A percentile compares a stretch with the other conserved stretches of the same genome.
phyloP scores from a whole-genome alignment of 53 echinoderm and acorn worm genomes.

The Actinopyga echinites region DNA sequence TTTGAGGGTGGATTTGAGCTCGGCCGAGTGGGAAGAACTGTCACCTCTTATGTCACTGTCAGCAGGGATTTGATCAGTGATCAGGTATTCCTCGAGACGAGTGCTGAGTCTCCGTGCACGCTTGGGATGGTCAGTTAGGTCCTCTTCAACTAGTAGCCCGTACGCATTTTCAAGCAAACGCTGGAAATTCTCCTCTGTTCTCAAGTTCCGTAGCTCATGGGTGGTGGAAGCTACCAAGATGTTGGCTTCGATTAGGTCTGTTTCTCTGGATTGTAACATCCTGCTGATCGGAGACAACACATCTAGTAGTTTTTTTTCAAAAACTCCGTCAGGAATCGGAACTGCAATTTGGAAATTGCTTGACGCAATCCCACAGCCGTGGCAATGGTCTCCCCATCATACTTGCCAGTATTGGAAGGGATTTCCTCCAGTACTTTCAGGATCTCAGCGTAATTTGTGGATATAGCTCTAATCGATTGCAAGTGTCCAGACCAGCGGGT shows the following conservation, averaged over 20 bases:
- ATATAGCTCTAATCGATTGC: too few relatives aligned
- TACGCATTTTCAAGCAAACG: too few relatives aligned
- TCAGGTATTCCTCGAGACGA: too few relatives aligned
- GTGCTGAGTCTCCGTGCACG: too few relatives aligned
- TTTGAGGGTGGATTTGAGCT: too few relatives aligned
- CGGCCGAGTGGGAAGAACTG: too few relatives aligned
- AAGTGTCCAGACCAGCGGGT: not conserved
- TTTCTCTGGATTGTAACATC: not conserved
- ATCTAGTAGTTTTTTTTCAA: not conserved
- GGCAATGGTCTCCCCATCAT: not conserved
- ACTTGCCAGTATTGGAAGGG: not conserved
- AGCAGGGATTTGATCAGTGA: too few relatives aligned
- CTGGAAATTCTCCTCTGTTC: not conserved
- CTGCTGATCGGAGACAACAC: slow-evolving; percentile 8
- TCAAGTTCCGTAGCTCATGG: not conserved
- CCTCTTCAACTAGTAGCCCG: too few relatives aligned
- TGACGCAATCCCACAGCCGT: not conserved
- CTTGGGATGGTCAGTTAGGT: too few relatives aligned
- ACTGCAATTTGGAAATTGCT: not conserved
- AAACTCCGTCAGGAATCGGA: not conserved
- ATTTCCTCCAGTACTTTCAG: not conserved
- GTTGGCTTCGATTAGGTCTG: slow-evolving; percentile 2
- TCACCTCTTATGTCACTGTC: too few relatives aligned
- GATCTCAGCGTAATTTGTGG: too few relatives aligned
- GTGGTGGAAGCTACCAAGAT: not conserved